Evolutionary conservation across 1,140 invertebrate genomes (phyloP).

Genomic region (Rhynchophorus ferrugineus): DNA sequence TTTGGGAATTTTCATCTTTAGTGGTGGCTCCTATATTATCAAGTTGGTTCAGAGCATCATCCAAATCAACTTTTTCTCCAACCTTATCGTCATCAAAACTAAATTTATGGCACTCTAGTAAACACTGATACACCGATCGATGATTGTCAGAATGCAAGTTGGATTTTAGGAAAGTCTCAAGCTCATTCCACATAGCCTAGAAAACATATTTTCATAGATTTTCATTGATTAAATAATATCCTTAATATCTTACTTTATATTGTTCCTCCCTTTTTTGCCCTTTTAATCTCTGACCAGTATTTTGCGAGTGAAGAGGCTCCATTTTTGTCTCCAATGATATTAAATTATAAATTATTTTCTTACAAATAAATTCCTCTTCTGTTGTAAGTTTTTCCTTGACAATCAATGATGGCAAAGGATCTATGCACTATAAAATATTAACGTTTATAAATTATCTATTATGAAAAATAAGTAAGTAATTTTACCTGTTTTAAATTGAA

Average conservation of each 20-base stretch:
- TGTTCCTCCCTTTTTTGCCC: constrained; percentile 73
- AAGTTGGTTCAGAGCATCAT: constrained; percentile 32
- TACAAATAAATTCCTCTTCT: constrained; percentile 80
- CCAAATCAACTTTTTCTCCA: constrained; percentile 56
- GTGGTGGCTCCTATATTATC: constrained; percentile 30
- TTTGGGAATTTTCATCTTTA: constrained; percentile 40
- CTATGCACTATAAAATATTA: constrained; percentile 57
- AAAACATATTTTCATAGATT: neutral
- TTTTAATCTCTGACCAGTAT: constrained; percentile 49
- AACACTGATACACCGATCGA: constrained; percentile 70
- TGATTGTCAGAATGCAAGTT: constrained; percentile 64
- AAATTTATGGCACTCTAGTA: constrained; percentile 69
- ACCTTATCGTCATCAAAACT: constrained; percentile 45
- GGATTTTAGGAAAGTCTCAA: constrained; percentile 74
- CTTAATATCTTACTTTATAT: constrained; percentile 51
- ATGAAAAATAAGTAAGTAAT: constrained; percentile 12
- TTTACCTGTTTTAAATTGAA: constrained; percentile 78
- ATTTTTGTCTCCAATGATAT: constrained; percentile 77
- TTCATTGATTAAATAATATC: neutral
- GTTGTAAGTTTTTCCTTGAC: constrained; percentile 76
- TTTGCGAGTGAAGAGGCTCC: constrained; percentile 65
- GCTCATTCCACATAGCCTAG: constrained; percentile 73
- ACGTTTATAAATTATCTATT: neutral
- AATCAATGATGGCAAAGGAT: constrained; percentile 70
- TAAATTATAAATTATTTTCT: constrained; percentile 77